phyloP scores from a whole-genome alignment of 2,113 vertebrate genomes.

The Cairina moschata region DNA sequence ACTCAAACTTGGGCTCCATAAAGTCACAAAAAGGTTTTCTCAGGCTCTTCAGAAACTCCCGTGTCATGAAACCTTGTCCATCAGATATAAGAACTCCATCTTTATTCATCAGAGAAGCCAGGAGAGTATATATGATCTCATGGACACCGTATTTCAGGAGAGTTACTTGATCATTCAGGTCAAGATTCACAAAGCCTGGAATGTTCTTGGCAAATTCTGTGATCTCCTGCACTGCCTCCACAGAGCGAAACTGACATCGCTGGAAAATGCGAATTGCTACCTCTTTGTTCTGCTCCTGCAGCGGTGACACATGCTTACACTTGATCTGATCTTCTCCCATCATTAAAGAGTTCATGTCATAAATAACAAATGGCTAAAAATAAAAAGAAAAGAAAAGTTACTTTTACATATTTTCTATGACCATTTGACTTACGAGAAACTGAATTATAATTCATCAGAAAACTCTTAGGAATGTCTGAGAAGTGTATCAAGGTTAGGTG shows the following conservation, averaged over 20 bases:
- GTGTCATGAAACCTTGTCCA: constrained; percentile 97
- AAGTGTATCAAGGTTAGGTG: not conserved
- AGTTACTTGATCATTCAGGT: constrained; percentile 98
- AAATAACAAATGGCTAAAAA: constrained; percentile 94
- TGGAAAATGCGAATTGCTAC: constrained; percentile 95
- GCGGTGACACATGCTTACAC: constrained; percentile 83
- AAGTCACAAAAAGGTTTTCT: constrained; percentile 95
- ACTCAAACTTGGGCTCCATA: constrained; percentile 99
- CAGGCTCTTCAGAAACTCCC: constrained; percentile 97
- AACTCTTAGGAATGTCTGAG: not conserved
- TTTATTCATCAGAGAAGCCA: constrained; percentile 98
- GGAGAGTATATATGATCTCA: constrained; percentile 95
- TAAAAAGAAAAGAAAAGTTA: constrained; percentile 18
- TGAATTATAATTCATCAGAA: not conserved
- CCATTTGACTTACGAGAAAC: not conserved
- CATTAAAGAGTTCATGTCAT: constrained; percentile 96
- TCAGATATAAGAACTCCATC: constrained; percentile 95
- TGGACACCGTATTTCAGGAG: constrained; percentile 97
- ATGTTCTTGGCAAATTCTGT: constrained; percentile 98
- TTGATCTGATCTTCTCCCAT: constrained; percentile 97
- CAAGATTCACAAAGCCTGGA: constrained; percentile 91
- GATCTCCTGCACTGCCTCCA: constrained; percentile 95
- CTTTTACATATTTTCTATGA: not conserved
- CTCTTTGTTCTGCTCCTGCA: constrained; percentile 85
- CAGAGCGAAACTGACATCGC: constrained; percentile 93